phyloP scores from a whole-genome alignment of 2,888 invertebrate species.

The Eupeodes latifasciatus region DNA sequence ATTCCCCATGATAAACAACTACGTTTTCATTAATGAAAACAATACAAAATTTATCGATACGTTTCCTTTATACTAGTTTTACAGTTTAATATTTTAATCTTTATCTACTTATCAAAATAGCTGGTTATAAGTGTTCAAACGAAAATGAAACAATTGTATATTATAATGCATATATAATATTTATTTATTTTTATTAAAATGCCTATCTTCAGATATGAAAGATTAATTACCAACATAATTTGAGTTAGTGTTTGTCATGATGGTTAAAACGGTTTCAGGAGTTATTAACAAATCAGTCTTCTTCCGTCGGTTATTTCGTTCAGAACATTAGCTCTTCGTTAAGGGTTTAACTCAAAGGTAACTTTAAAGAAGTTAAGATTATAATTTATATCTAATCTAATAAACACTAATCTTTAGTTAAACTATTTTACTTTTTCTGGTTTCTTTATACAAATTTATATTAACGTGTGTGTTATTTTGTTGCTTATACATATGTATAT shows the following conservation, averaged over 20 bases:
- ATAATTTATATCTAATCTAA: background rate
- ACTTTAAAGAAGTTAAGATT: background rate
- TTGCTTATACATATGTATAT: too few relatives aligned
- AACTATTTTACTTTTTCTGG: too few relatives aligned
- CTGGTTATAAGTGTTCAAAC: background rate
- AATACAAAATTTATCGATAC: background rate
- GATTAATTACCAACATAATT: constrained; percentile 30
- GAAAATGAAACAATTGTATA: background rate
- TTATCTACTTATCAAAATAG: constrained; percentile 17
- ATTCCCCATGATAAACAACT: too few relatives aligned
- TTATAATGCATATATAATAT: background rate
- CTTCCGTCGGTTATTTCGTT: constrained; percentile 56
- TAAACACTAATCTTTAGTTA: too few relatives aligned
- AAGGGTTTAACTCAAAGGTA: constrained; percentile 21
- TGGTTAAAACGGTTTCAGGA: background rate
- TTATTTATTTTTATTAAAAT: background rate
- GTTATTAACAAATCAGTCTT: constrained; percentile 56
- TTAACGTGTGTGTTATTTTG: too few relatives aligned
- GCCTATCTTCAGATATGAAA: constrained; percentile 25
- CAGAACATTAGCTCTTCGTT: constrained; percentile 43
- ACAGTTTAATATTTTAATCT: constrained; percentile 6
- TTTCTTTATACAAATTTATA: too few relatives aligned
- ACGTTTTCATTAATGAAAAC: background rate
- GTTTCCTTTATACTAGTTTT: background rate
- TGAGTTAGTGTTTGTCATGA: constrained; percentile 14